Evolutionary conservation across 2,797 vertebrate genomes (phyloP).

Genomic region (Oceanodroma leucorhoa): DNA sequence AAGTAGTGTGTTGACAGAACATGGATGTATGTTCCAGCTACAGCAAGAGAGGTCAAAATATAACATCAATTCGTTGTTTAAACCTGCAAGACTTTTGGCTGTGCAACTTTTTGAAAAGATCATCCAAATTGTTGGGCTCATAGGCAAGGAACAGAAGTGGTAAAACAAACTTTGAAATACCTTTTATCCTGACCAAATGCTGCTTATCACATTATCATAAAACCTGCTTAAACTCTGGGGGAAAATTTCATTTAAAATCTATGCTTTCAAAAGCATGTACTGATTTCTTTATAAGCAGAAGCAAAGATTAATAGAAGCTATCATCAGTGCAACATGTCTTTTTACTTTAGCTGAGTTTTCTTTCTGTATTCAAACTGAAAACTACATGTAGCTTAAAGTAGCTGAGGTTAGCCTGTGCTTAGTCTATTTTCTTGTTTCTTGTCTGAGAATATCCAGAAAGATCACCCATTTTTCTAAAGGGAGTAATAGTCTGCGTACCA

Average conservation of each 20-base stretch:
- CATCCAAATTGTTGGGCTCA: neutral
- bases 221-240: neutral
- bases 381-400: neutral
- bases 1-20: neutral
- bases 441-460: neutral
- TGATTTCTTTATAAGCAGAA: neutral
- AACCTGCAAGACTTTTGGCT: neutral
- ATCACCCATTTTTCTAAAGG: neutral
- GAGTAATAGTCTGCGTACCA: accelerated
- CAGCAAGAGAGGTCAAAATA: neutral
- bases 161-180: neutral
- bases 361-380: neutral
- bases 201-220: neutral
- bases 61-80: neutral
- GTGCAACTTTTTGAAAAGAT: neutral
- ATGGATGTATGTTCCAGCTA: neutral
- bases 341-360: neutral
- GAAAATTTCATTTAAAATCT: neutral
- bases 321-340: accelerated
- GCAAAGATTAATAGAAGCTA: neutral
- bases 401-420: neutral
- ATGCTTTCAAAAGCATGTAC: neutral
- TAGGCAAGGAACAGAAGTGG: neutral
- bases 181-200: neutral
- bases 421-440: neutral